Conservation (phyloP, 2,113 vertebrate genomes). For the Periophthalmus modestus region DNA sequence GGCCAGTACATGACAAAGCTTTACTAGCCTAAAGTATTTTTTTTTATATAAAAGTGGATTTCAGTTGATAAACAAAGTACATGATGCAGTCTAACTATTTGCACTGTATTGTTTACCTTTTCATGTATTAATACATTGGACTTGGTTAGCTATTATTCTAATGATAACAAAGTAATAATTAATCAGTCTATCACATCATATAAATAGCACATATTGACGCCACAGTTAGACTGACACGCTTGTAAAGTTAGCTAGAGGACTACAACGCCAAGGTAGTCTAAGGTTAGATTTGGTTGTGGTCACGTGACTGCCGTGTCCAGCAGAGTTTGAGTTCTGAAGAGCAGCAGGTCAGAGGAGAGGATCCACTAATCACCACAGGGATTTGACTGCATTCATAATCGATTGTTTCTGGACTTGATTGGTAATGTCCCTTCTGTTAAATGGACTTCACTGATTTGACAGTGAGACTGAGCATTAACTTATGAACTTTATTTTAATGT, state of each 20-base stretch:
- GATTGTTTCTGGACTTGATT: constrained; percentile 66
- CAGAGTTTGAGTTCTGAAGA: constrained; percentile 37
- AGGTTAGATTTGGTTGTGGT: constrained; percentile 47
- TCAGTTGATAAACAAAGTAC: too few species aligned
- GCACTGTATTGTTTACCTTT: constrained; percentile 8
- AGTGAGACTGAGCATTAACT: not conserved
- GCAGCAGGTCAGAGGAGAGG: constrained; percentile 51
- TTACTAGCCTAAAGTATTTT: constrained; percentile 27
- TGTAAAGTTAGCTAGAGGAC: not conserved
- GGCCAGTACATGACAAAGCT: constrained; percentile 40
- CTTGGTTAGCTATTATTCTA: not conserved
- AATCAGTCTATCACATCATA: not conserved
- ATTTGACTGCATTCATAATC: constrained; percentile 68
- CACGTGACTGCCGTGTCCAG: constrained; percentile 28
- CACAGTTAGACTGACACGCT: not conserved
- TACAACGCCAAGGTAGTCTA: constrained; percentile 14
- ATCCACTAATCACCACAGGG: constrained; percentile 57
- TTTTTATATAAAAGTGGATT: constrained; percentile 21
- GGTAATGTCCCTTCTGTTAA: constrained; percentile 44
- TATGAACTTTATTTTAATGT: not conserved
- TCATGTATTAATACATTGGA: not conserved
- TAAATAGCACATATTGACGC: not conserved
- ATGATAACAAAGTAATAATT: not conserved
- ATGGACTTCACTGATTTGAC: constrained; percentile 50
- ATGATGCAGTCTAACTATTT: not conserved